Evolutionary conservation across 1,140 invertebrate genomes (phyloP), one percentile per base, ranked within the genome.

Genomic region (Ceratosolen solmsi): DNA sequence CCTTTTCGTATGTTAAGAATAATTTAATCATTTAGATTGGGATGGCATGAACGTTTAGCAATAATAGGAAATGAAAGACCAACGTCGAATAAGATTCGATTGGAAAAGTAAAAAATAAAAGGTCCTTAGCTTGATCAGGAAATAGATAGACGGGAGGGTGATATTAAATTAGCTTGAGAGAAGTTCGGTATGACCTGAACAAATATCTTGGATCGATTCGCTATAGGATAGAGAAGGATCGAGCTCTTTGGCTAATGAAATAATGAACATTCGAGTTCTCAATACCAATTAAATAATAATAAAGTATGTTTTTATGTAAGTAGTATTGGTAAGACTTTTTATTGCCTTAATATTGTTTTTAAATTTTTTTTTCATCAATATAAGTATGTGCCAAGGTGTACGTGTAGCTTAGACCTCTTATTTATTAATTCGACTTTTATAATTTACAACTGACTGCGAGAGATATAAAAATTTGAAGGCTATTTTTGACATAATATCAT

Each of bases 161-260:
- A 68, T 68, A 38, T 68, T 68, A 38, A 68, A 38, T 68, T 68
- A 68, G 63, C 33, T 68, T 68, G 15, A 4, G 27, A 65, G 63
- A 38, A n/a, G 63, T 36, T 38, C 7, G 33, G 36, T 68, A 68
- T 68, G 33, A 38, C 7, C 3, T 33, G 30, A 17, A 33, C 25
- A 63, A 36, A 33, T 60, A 63, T 63, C 60, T 63, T 63, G 30
- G 2, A 36, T 63, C 60, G 9, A 63, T 63, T 63, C 33, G 27
- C 30, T 13, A 3, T 2, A 36, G 0, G 5, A 11, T n/a, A 1
- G 63, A 68, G 22, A n/a, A 68, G 20, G 22, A 38, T n/a, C 8
- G 20, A 11, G n/a, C 22, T 54, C 51, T 54, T 9, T 0, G 20
- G 8, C 22, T 68, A 68, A 38, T 68, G 3, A 68, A 38, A 68